These are phyloP conservation scores for Eidolon dupreanum DNA, from an alignment of 2,797 vertebrate species.

Conservation along the genomic window DNA sequence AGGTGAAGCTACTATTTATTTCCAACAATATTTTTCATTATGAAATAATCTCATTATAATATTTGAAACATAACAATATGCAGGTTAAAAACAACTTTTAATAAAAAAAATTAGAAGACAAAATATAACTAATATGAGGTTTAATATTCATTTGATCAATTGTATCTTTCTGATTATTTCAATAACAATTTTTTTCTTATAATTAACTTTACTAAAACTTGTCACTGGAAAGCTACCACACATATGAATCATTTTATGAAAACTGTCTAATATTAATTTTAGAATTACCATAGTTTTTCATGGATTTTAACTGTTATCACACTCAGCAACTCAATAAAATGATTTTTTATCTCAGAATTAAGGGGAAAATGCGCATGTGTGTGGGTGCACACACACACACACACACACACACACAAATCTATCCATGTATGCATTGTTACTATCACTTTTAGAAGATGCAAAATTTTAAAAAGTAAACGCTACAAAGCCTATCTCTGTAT, in stretches of 20 bases:
- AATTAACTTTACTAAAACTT: background rate
- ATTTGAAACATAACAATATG: background rate
- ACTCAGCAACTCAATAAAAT: background rate
- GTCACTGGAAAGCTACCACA: background rate
- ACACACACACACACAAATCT: background rate
- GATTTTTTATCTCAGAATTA: background rate
- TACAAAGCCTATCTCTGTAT: background rate
- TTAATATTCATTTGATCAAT: background rate
- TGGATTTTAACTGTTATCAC: conserved; percentile 35
- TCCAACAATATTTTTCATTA: background rate
- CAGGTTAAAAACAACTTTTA: background rate
- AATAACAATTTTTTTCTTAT: background rate
- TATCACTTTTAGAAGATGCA: conserved; percentile 16
- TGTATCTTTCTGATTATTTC: background rate
- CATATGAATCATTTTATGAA: background rate
- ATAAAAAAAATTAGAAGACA: background rate
- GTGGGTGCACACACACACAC: background rate
- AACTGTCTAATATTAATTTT: conserved; percentile 7
- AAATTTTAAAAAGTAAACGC: conserved; percentile 33
- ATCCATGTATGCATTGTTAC: conserved; percentile 3
- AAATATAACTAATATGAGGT: background rate
- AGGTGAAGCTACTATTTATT: background rate
- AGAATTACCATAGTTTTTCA: conserved; percentile 34
- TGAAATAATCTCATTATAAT: background rate
- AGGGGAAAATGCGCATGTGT: background rate